phyloP scores from a whole-genome alignment of 30 jellyfish, hydroid and myxozoan species.

The Clytia hemisphaerica region DNA sequence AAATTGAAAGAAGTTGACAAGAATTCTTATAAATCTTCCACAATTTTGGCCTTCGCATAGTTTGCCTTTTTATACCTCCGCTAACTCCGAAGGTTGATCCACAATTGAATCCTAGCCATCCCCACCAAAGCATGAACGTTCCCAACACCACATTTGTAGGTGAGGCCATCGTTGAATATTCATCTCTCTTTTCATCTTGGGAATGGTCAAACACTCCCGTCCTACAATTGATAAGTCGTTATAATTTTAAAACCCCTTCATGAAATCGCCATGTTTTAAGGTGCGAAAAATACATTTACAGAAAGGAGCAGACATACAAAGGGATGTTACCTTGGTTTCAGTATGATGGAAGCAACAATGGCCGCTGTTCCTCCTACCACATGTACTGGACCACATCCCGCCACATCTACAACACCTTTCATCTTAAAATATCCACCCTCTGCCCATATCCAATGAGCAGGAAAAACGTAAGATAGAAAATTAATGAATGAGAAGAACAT shows the following conservation, averaged over 20 bases:
- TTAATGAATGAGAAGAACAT: conserved; percentile 73
- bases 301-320: too few relatives aligned
- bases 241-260: too few relatives aligned
- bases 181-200: background rate
- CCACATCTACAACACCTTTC: conserved; percentile 81
- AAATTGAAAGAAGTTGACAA: too few relatives aligned
- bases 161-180: conserved; percentile 19
- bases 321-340: conserved; percentile 63
- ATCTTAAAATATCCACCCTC: conserved; percentile 53
- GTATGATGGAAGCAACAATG: conserved; percentile 58
- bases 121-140: conserved; percentile 95
- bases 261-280: too few relatives aligned
- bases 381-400: conserved; percentile 91
- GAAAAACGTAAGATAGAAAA: conserved; percentile 55
- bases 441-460: conserved; percentile 92
- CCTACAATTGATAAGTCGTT: too few relatives aligned
- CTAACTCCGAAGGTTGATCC: conserved; percentile 90
- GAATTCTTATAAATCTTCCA: too few relatives aligned
- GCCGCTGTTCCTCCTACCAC: conserved; percentile 83
- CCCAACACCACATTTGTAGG: conserved; percentile 82
- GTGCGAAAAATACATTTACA: too few relatives aligned
- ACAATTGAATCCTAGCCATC: conserved; percentile 93
- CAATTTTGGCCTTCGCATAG: too few relatives aligned
- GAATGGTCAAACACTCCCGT: too few relatives aligned
- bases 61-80: conserved; percentile 58